Conservation (phyloP, 2,113 vertebrate species). For the Leuciscus idus region DNA sequence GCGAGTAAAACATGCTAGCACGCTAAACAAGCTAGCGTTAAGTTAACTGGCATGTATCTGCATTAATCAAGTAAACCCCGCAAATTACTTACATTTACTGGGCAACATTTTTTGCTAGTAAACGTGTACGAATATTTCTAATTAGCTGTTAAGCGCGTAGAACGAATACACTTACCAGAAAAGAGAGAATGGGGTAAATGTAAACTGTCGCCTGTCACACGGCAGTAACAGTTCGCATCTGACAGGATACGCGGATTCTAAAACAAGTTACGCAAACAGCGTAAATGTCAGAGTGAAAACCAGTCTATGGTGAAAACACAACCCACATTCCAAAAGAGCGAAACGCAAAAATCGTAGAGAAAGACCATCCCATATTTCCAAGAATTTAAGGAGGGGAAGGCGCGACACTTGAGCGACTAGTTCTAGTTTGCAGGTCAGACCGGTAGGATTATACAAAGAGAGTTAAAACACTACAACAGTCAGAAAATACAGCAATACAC, state of each 20-base stretch:
- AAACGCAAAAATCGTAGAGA: neutral
- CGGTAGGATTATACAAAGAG: neutral
- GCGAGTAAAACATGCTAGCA: constrained; percentile 28
- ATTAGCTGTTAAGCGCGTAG: neutral
- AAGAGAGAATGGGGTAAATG: neutral
- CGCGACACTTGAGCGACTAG: neutral
- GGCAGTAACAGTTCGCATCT: neutral
- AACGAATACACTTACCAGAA: constrained; percentile 6
- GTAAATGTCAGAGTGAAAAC: neutral
- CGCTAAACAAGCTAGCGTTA: constrained; percentile 15
- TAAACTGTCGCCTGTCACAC: neutral
- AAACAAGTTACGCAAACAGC: constrained; percentile 1
- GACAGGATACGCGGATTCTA: constrained; percentile 3
- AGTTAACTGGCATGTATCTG: neutral
- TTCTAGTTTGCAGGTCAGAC: constrained; percentile 3
- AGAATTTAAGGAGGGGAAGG: neutral
- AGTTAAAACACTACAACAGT: neutral
- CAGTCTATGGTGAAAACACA: neutral
- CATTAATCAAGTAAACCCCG: neutral
- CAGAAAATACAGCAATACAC: neutral
- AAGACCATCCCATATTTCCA: neutral
- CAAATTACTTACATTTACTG: neutral
- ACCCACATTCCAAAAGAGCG: neutral
- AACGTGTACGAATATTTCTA: neutral
- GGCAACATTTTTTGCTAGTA: neutral